phyloP scores from a whole-genome alignment of 2,113 vertebrate species.

The Aegithalos caudatus region DNA sequence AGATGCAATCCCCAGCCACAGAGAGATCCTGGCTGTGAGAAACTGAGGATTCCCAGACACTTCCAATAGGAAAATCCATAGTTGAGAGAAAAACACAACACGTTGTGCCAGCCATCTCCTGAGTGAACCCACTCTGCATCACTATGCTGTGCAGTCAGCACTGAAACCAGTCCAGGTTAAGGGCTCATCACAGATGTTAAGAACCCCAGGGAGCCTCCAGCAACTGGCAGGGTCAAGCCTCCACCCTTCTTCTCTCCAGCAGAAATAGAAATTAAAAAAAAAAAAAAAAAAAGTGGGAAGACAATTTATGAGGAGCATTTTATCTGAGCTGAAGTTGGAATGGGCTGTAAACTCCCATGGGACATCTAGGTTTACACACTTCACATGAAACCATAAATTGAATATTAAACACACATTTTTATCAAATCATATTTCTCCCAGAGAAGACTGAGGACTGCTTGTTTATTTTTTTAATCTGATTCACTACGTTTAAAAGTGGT shows the following conservation, averaged over 20 bases:
- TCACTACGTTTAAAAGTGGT: not conserved
- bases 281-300: not conserved
- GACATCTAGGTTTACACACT: slow-evolving; percentile 23
- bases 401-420: slow-evolving; percentile 35
- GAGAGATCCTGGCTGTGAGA: not conserved
- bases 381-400: slow-evolving; percentile 38
- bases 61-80: not conserved
- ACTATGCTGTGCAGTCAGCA: not conserved
- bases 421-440: slow-evolving; percentile 29
- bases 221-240: not conserved
- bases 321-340: slow-evolving; percentile 34
- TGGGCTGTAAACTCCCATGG: not conserved
- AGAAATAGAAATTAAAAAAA: slow-evolving; percentile 22
- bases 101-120: not conserved
- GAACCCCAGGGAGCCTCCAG: not conserved
- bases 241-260: not conserved
- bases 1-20: not conserved
- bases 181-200: not conserved
- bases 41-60: not conserved
- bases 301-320: not conserved
- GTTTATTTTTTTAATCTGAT: slow-evolving; percentile 44
- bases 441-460: not conserved
- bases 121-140: accelerated
- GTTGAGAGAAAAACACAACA: not conserved
- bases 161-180: not conserved